phyloP scores from a whole-genome alignment of 2,113 vertebrate genomes.

The Tamias sibiricus region DNA sequence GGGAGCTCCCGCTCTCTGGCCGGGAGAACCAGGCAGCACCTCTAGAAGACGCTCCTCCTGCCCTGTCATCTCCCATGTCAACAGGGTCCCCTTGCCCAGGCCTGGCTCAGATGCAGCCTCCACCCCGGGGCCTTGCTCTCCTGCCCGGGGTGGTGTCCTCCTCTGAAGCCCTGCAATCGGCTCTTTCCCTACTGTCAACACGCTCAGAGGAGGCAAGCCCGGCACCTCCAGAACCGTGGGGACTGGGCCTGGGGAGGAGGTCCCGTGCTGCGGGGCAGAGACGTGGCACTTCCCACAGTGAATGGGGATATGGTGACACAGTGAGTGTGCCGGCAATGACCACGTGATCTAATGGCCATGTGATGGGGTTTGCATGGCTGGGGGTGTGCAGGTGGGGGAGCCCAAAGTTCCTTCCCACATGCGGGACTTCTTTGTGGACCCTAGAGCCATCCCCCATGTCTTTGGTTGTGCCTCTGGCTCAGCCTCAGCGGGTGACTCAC shows the following conservation, averaged over 20 bases:
- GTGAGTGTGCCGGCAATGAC: neutral
- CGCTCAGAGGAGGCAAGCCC: neutral
- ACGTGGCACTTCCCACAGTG: no score
- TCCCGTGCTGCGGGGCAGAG: no score
- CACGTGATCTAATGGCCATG: neutral
- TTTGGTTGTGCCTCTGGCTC: no score
- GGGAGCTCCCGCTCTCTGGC: neutral
- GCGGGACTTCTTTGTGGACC: no score
- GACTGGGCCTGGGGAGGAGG: neutral
- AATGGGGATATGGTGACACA: no score
- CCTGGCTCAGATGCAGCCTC: neutral
- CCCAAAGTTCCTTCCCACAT: no score
- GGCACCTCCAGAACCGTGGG: neutral
- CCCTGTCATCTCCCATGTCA: neutral
- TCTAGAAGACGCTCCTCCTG: neutral
- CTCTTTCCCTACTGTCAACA: neutral
- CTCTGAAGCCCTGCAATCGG: accelerated
- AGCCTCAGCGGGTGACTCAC: no score
- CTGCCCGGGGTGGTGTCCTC: accelerated
- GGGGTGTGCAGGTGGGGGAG: no score
- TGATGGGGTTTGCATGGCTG: no score
- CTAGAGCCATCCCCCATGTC: no score
- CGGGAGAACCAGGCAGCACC: neutral
- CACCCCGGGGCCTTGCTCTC: neutral
- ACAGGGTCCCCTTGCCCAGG: neutral